These are phyloP conservation scores for Papilio xuthus DNA, from an alignment of 1,140 invertebrate species.

Conservation along the genomic window DNA sequence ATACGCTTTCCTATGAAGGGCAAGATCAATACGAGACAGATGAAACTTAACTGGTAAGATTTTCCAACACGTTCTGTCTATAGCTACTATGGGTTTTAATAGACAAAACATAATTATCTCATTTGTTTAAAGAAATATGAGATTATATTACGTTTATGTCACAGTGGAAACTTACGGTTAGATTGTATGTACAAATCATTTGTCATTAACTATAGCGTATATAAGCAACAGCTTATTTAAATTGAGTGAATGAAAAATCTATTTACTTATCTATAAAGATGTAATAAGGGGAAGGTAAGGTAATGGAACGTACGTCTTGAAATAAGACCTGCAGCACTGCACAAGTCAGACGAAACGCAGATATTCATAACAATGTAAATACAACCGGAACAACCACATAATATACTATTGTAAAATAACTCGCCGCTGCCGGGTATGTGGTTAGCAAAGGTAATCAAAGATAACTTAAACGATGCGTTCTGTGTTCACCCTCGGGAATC, in stretches of 20 bases:
- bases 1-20: constrained; percentile 85
- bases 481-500: not conserved
- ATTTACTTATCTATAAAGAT: no score
- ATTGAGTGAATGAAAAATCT: no score
- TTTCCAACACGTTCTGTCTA: not conserved
- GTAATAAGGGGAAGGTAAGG: no score
- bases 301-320: not conserved
- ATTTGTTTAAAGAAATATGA: no score
- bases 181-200: no score
- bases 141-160: no score
- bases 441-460: constrained; percentile 1
- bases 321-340: not conserved
- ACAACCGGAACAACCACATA: not conserved
- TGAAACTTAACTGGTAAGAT: constrained; percentile 86
- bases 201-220: no score
- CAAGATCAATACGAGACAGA: constrained; percentile 83
- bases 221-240: no score
- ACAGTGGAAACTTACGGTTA: no score
- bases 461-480: not conserved
- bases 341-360: not conserved
- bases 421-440: constrained; percentile 3
- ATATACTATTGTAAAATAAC: not conserved
- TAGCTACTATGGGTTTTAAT: no score
- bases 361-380: not conserved
- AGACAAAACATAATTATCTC: no score